Evolutionary conservation across 2,888 invertebrate genomes (phyloP), one percentile per base, ranked within the genome.

Genomic region (Tetragonula carbonaria): DNA sequence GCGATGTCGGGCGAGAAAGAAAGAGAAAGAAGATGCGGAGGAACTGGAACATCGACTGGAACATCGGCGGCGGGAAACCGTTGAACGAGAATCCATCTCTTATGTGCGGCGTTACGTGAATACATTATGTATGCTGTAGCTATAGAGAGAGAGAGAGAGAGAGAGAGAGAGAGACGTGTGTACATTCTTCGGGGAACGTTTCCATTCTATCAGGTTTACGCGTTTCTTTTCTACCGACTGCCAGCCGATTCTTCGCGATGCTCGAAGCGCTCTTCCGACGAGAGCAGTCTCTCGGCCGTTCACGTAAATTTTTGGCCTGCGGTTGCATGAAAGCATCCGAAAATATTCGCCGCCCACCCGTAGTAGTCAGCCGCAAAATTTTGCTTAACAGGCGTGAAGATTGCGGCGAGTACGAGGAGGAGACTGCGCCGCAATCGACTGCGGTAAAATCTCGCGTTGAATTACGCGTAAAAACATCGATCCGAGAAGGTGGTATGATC

Each of bases 301-400:
- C 89, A 88, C 89, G 92, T 93, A 93, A 93, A 92, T 92, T 91
- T 91, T 86, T 89, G 86, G 88, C 89, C 78, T 80, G 90, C 87
- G 91, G 91, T 92, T 90, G 28, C 91, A 91, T 91, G 91, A 92
- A 92, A 91, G 92, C 84, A 84, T 87, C 90, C 91, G 80, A 92
- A 93, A 93, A 92, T 92, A 92, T 89, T 90, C 81, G 77, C 87
- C 89, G 89, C 87, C 89, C 90, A 91, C 91, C 45, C 45, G 45
- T 45, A 8, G 88, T 85, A 89, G 88, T 88, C 90, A 83, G 85
- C 88, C 87, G 88, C 86, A 88, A 66, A 33, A 90, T 85, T 92
- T 92, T 89, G 89, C 88, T 86, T 85, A 85, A 89, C 76, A 87
- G 76, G 76, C 82, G 65, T 85, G 87, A 87, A 72, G 87, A 79